Evolutionary conservation across 37 sponge, comb jelly and placozoan species (phyloP).

Genomic region (Cliona cf. orientalis): DNA sequence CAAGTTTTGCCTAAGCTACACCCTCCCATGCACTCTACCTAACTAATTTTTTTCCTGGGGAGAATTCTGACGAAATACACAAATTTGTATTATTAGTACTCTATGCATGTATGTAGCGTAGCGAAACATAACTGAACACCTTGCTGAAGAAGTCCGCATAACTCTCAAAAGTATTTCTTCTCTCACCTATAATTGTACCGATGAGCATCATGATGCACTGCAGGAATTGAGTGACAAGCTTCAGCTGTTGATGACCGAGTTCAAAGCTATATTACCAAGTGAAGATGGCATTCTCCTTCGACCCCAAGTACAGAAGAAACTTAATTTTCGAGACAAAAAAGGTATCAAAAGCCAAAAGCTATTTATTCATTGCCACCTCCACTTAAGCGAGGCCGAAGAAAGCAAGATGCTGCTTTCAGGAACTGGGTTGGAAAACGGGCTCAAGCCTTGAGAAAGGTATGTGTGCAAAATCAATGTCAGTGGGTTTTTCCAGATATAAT

Average conservation of each 20-base stretch:
- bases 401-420: neutral
- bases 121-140: neutral
- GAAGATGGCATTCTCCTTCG: neutral
- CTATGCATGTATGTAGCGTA: no score
- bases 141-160: neutral
- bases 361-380: neutral
- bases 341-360: no score
- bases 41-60: no score
- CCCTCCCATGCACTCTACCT: no score
- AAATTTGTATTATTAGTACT: no score
- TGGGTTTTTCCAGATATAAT: no score
- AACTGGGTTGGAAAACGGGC: constrained; percentile 1
- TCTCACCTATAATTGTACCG: neutral
- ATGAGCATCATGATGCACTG: neutral
- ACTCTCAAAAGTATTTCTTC: neutral
- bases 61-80: no score
- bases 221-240: neutral
- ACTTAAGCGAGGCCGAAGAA: neutral
- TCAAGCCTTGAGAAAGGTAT: neutral
- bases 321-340: no score
- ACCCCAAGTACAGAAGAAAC: no score
- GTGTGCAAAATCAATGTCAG: no score
- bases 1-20: no score
- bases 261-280: neutral
- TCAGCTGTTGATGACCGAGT: neutral